Evolutionary conservation across 1,140 invertebrate genomes (phyloP), one percentile per base, ranked within the genome.

Genomic region (Drosophila leontia): DNA sequence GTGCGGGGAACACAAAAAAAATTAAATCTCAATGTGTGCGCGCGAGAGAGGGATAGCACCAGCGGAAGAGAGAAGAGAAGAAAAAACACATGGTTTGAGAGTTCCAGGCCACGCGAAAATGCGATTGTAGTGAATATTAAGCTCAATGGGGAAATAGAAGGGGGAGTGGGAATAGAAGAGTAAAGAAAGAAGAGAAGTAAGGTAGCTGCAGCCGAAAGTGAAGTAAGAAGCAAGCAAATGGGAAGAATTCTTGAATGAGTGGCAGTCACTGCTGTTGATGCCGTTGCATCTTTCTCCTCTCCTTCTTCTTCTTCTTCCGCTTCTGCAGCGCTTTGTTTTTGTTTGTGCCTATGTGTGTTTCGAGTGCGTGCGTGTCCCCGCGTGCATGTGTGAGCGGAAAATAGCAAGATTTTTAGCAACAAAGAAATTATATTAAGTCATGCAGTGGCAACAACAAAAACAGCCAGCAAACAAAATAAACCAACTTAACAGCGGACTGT

Each of bases 401-500:
- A 64, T 34, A 12, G 39, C 57, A 65, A 53, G 23, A 17, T n/a
- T 56, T 58, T 32, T 35, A 72, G 35, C 68, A 72, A 72, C 68
- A 74, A 74, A 74, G 68, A 72, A 72, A 71, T 72, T 72, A 19
- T 70, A 72, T 72, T 72, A 58, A 72, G 69, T 72, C 69, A 72
- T 72, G 68, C 67, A 59, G 59, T 5, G 9, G 19, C 61, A 39
- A 47, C 44, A 50, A 34, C 35, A 71, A 57, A 23, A 57, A n/a
- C 29, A 3, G 23, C 64, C 39, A 50, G 17, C 29, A 69, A 48
- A 65, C 61, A 32, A 51, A 35, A 15, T 11, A 42, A 32, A 39
- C 7, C 17, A 23, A 50, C 15, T 32, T 11, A 37, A 15, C 7
- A 3, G 51, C 34, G 17, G 17, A 6, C 50, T 19, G 17, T 19